Evolutionary conservation across 2,888 invertebrate species (phyloP).

Genomic region (Chrysina gloriosa): DNA sequence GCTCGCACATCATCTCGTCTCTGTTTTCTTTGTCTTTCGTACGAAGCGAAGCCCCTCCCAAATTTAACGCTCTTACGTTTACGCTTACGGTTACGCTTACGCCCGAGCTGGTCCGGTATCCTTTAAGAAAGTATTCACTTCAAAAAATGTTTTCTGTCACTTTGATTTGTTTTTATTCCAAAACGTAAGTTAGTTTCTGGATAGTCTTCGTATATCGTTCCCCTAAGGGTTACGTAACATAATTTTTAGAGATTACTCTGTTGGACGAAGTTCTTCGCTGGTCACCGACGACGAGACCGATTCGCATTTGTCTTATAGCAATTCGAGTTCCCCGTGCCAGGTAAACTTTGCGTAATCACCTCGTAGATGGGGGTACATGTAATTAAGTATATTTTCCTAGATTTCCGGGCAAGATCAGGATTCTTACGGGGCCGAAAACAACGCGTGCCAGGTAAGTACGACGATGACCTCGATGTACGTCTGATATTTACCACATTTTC

Average conservation of each 20-base stretch:
- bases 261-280: conserved; percentile 65
- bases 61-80: too few relatives aligned
- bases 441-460: conserved; percentile 44
- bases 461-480: not conserved
- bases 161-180: too few relatives aligned
- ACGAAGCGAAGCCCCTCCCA: too few relatives aligned
- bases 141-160: too few relatives aligned
- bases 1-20: too few relatives aligned
- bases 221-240: not conserved
- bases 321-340: conserved; percentile 78
- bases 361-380: conserved; percentile 7
- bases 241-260: conserved; percentile 63
- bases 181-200: too few relatives aligned
- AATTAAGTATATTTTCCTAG: conserved; percentile 34
- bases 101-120: too few relatives aligned
- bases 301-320: conserved; percentile 83
- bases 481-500: too few relatives aligned
- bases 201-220: too few relatives aligned
- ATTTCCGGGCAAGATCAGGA: conserved; percentile 48
- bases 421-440: conserved; percentile 44
- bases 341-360: conserved; percentile 60
- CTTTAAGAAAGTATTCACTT: too few relatives aligned
- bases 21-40: too few relatives aligned
- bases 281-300: conserved; percentile 76
- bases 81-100: too few relatives aligned